Evolutionary conservation across 2,797 vertebrate species (phyloP), one percentile per base, ranked within the genome.

Genomic region (Decapterus maruadsi): DNA sequence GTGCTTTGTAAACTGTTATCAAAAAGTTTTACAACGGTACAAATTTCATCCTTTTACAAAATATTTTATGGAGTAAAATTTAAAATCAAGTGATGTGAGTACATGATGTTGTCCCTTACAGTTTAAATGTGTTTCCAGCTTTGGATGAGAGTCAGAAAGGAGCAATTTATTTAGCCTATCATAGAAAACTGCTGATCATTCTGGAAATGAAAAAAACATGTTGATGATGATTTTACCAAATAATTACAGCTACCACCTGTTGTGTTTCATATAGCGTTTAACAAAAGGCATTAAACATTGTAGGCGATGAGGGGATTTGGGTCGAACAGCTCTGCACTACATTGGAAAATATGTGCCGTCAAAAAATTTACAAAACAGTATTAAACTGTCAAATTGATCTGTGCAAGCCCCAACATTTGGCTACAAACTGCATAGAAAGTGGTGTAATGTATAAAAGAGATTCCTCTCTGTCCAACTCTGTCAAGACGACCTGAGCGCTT

Each of bases 1-100:
- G 72, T 69, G 68, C 19, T 40, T 50, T 53, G 64, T 72, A 9
- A 71, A 67, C 36, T 73, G 40, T 66, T 71, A 42, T 62, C 46
- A 56, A 53, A 53, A 70, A 59, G 4, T 77, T 77, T 54, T 4
- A 31, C 9, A 22, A 12, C 36, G 69, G 74, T 60, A 56, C 68
- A 78, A 78, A 78, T 36, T 19, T 20, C 55, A 20, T 43, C 14
- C 31, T 53, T 54, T 74, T 70, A 60, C 16, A 6, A 75, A 19
- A 2, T 50, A 16, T 20, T 77, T 81, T 73, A 34, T 54, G 57
- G 1, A 19, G 53, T 68, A 9, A 57, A 68, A 36, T 50, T 16
- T 22, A 6, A 62, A 65, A 65, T 65, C 3, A 26, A 38, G 19
- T 53, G 19, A 67, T 67, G 34, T 26, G 16, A 31, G 7, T 31